Evolutionary conservation across 2,113 vertebrate genomes (phyloP).

Genomic region (Tragelaphus strepsiceros): DNA sequence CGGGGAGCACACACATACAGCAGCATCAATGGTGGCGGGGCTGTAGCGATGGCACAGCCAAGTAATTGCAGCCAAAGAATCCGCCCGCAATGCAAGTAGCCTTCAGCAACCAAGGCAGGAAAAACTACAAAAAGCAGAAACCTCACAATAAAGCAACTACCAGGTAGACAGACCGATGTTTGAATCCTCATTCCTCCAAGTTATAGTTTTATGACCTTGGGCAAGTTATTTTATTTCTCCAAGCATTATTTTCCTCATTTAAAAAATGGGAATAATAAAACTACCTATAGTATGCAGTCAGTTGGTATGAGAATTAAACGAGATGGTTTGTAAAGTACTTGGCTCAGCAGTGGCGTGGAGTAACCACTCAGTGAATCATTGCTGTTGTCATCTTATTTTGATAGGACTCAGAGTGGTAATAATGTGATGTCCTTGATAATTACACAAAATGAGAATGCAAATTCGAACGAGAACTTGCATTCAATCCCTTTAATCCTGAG

Average conservation of each 20-base stretch:
- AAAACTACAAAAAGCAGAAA: not conserved
- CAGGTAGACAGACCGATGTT: not conserved
- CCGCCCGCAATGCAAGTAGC: not conserved
- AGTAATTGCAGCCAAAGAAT: not conserved
- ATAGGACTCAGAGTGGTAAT: not conserved
- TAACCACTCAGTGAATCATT: not conserved
- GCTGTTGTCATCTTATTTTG: not conserved
- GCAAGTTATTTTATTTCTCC: not conserved
- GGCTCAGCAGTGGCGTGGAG: not conserved
- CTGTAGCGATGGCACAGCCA: too few species aligned
- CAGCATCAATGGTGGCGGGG: fast-evolving
- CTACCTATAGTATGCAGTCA: not conserved
- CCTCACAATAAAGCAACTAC: fast-evolving
- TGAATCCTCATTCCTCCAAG: not conserved
- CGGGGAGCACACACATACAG: not conserved
- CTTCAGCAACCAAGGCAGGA: not conserved
- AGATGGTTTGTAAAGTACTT: not conserved
- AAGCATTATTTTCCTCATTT: not conserved
- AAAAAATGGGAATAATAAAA: not conserved
- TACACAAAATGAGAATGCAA: not conserved
- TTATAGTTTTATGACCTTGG: not conserved
- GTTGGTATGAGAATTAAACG: not conserved
- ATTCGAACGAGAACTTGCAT: not conserved
- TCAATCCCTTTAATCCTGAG: not conserved
- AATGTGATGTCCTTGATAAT: not conserved